A percentile compares a stretch with the other conserved stretches of the same genome.
phyloP scores from a whole-genome alignment of 2,797 vertebrate genomes.

The Philypnodon macrostomus region DNA sequence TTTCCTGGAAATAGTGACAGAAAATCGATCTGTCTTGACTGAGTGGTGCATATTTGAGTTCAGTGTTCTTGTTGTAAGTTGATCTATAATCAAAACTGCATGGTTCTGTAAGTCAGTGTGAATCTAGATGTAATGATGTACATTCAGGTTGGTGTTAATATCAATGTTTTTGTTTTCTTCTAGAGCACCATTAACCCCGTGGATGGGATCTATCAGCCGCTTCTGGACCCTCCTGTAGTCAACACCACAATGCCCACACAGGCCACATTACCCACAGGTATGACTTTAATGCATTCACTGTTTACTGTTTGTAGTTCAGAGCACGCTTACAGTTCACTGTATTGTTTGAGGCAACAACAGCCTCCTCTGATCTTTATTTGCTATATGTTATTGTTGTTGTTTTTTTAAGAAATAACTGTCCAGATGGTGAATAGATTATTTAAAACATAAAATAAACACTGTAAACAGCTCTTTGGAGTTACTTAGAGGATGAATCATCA shows the following conservation, averaged over 20 bases:
- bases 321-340: too few relatives aligned
- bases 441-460: too few relatives aligned
- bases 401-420: conserved; percentile 19
- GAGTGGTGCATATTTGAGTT: conserved; percentile 29
- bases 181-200: conserved; percentile 99
- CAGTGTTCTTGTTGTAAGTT: conserved; percentile 14
- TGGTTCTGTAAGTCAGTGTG: neutral
- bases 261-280: conserved; percentile 91
- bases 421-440: conserved; percentile 5
- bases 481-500: neutral
- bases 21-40: conserved; percentile 36
- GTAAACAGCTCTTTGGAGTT: too few relatives aligned
- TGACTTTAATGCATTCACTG: neutral
- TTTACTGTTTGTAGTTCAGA: neutral
- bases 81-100: conserved; percentile 8
- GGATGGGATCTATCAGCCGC: conserved; percentile 93
- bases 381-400: neutral
- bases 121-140: conserved; percentile 6
- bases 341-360: conserved; percentile 21
- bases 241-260: conserved; percentile 93
- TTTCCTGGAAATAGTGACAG: too few relatives aligned
- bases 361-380: conserved; percentile 41
- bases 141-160: conserved; percentile 24
- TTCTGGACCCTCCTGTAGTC: conserved; percentile 85
- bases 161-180: conserved; percentile 25